These are phyloP conservation scores for Nebria brevicollis DNA, from an alignment of 2,888 invertebrate species.

Conservation along the genomic window DNA sequence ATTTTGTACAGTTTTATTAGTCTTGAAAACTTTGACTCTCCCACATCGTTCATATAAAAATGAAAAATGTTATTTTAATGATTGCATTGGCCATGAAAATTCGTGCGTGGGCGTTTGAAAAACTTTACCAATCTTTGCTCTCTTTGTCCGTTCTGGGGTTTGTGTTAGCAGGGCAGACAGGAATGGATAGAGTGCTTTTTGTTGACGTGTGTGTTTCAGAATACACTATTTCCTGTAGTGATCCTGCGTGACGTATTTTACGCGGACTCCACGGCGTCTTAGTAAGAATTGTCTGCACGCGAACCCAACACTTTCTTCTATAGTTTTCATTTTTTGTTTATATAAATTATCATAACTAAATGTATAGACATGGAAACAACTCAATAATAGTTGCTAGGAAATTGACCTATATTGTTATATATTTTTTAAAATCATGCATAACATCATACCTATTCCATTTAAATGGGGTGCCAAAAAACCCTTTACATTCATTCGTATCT, in stretches of 20 bases:
- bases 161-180: slow-evolving; percentile 8
- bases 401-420: too few relatives aligned
- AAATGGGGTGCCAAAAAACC: too few relatives aligned
- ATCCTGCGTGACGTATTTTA: slow-evolving; percentile 18
- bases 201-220: slow-evolving; percentile 4
- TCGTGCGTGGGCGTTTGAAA: slow-evolving; percentile 9
- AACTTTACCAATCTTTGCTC: background rate
- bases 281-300: slow-evolving; percentile 22
- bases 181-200: background rate
- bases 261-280: slow-evolving; percentile 19
- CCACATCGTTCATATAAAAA: slow-evolving; percentile 17
- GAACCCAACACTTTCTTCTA: slow-evolving; percentile 19
- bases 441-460: too few relatives aligned
- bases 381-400: too few relatives aligned
- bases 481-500: too few relatives aligned
- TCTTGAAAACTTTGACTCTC: slow-evolving; percentile 18
- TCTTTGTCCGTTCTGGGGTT: slow-evolving; percentile 8
- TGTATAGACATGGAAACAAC: too few relatives aligned
- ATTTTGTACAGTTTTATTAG: slow-evolving; percentile 30
- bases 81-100: slow-evolving; percentile 33
- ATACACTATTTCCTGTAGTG: slow-evolving; percentile 3
- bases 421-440: too few relatives aligned
- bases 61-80: slow-evolving; percentile 38
- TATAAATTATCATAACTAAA: too few relatives aligned
- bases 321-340: background rate